Evolutionary conservation across 2,888 invertebrate genomes (phyloP).

Genomic region (Beris chalybata): DNA sequence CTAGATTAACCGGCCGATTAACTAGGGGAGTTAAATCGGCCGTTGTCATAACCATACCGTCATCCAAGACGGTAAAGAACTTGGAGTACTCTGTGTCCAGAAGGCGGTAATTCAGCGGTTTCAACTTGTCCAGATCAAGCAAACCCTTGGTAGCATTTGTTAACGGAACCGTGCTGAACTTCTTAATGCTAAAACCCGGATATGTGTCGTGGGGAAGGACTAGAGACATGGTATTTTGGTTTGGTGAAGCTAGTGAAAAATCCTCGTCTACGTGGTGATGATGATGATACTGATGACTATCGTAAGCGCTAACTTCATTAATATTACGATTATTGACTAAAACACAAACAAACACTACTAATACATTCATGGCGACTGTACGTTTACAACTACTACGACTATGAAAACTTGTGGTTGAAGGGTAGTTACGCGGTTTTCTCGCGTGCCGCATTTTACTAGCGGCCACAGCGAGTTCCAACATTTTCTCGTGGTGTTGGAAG

Average conservation of each 20-base stretch:
- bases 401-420: not conserved
- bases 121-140: conserved; percentile 50
- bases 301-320: conserved; percentile 32
- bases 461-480: conserved; percentile 37
- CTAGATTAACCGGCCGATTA: conserved; percentile 77
- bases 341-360: conserved; percentile 27
- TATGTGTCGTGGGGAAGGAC: conserved; percentile 88
- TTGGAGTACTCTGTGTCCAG: conserved; percentile 80
- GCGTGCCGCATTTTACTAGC: conserved; percentile 35
- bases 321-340: conserved; percentile 33
- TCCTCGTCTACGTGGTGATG: conserved; percentile 15
- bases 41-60: conserved; percentile 90
- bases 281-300: conserved; percentile 27
- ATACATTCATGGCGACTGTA: conserved; percentile 25
- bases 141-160: conserved; percentile 33
- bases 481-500: conserved; percentile 22
- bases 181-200: conserved; percentile 84
- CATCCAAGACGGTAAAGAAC: conserved; percentile 83
- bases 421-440: conserved; percentile 7
- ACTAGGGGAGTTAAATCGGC: conserved; percentile 80
- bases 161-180: conserved; percentile 62
- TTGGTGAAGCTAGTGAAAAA: conserved; percentile 33
- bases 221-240: conserved; percentile 52
- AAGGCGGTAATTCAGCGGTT: conserved; percentile 61
- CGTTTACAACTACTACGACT: conserved; percentile 23